phyloP scores from a whole-genome alignment of 53 echinoderm and acorn worm species.

The Paracentrotus lividus region DNA sequence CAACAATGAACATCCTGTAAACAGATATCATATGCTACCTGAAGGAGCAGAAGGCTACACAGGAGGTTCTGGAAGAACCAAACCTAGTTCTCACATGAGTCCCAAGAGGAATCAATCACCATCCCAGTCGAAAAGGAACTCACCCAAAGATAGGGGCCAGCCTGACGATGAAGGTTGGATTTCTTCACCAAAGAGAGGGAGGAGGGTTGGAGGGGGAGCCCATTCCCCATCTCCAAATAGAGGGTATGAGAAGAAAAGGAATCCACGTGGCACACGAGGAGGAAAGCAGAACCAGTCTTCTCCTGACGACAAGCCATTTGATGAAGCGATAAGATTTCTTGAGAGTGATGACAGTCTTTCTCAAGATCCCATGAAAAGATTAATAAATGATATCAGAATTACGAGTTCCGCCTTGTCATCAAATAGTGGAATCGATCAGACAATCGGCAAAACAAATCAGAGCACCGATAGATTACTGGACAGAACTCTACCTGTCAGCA shows the following conservation, averaged over 20 bases:
- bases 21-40: not conserved
- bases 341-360: not conserved
- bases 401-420: not conserved
- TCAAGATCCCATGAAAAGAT: slow-evolving; percentile 30
- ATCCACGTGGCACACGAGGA: not conserved
- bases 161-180: not conserved
- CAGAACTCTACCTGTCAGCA: not conserved
- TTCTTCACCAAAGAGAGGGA: slow-evolving; percentile 46
- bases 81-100: not conserved
- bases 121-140: not conserved
- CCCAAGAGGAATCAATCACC: not conserved
- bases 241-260: slow-evolving; percentile 5
- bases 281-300: slow-evolving; percentile 15
- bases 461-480: too few relatives aligned
- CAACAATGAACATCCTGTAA: slow-evolving; percentile 48
- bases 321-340: slow-evolving; percentile 35
- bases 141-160: slow-evolving; percentile 4
- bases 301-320: not conserved
- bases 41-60: not conserved
- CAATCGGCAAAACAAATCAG: not conserved
- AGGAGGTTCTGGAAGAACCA: not conserved
- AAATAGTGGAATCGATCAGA: not conserved
- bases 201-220: not conserved
- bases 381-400: slow-evolving; percentile 28
- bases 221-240: slow-evolving; percentile 27